Evolutionary conservation across 2,888 invertebrate species (phyloP).

Genomic region (Athalia cordata): DNA sequence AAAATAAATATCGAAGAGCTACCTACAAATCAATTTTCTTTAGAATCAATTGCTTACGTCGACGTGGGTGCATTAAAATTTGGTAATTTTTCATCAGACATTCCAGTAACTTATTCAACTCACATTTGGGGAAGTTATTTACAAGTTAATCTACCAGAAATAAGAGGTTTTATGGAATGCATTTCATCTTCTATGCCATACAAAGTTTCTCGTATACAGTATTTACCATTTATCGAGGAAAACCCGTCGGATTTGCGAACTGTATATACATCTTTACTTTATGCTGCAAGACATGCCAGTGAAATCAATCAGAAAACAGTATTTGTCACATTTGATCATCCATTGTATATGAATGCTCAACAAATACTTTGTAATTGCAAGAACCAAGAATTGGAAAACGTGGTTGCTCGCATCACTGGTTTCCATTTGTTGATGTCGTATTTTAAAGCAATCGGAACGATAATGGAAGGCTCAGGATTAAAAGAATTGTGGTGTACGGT

Average conservation of each 20-base stretch:
- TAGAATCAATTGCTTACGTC: background rate
- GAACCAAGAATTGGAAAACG: background rate
- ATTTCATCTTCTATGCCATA: background rate
- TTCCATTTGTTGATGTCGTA: slow-evolving; percentile 54
- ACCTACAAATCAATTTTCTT: background rate
- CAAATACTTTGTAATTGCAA: slow-evolving; percentile 46
- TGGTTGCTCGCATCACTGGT: slow-evolving; percentile 51
- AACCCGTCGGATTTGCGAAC: slow-evolving; percentile 42
- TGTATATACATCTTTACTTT: slow-evolving; percentile 42
- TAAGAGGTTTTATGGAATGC: background rate
- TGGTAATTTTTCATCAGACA: background rate
- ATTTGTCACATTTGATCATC: slow-evolving; percentile 44
- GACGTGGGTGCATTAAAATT: background rate
- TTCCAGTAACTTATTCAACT: background rate
- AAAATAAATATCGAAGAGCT: background rate
- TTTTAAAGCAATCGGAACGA: slow-evolving; percentile 48
- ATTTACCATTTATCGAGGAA: slow-evolving; percentile 30
- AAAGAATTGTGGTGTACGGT: slow-evolving; percentile 47
- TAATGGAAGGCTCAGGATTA: slow-evolving; percentile 54
- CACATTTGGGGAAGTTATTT: slow-evolving; percentile 5
- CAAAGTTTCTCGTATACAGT: background rate
- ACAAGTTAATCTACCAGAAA: background rate
- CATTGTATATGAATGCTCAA: slow-evolving; percentile 49
- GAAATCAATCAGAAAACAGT: slow-evolving; percentile 45
- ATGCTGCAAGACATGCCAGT: slow-evolving; percentile 41